phyloP scores from a whole-genome alignment of 2,113 vertebrate genomes.

The Tympanuchus pallidicinctus region DNA sequence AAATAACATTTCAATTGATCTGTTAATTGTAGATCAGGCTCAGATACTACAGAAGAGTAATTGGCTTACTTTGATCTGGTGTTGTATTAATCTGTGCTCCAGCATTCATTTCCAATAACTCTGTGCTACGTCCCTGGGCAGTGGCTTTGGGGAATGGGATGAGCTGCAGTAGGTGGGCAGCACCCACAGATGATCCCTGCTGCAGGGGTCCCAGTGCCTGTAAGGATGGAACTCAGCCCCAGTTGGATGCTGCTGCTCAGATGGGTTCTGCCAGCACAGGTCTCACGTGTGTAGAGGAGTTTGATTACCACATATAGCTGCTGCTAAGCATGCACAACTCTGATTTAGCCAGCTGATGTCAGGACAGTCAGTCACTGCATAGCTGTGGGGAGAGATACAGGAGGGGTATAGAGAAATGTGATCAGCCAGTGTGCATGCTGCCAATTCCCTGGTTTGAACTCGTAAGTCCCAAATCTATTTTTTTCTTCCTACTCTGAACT shows the following conservation, averaged over 20 bases:
- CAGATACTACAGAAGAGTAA: background rate
- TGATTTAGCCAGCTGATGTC: background rate
- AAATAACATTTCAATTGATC: conserved; percentile 24
- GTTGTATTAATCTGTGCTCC: background rate
- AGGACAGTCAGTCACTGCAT: accelerated
- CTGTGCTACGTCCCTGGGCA: accelerated
- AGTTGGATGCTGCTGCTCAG: background rate
- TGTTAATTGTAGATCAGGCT: background rate
- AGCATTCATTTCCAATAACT: background rate
- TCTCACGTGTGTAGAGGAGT: background rate
- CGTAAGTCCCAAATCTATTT: conserved; percentile 34
- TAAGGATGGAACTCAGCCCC: background rate
- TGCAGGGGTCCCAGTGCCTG: background rate
- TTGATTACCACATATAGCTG: background rate
- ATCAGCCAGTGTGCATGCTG: background rate
- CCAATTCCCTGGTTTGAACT: background rate
- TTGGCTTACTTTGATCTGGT: background rate
- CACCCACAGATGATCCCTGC: background rate
- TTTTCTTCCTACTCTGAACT: conserved; percentile 38
- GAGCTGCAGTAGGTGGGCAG: background rate
- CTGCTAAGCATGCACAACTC: background rate
- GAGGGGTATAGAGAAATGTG: background rate
- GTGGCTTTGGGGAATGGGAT: background rate
- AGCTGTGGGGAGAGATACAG: background rate
- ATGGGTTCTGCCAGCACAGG: background rate